Percentiles rank a stretch among this genome's conserved stretches.
These are phyloP conservation scores for Micromys minutus DNA, from an alignment of 2,113 vertebrate species.

Conservation along the genomic window DNA sequence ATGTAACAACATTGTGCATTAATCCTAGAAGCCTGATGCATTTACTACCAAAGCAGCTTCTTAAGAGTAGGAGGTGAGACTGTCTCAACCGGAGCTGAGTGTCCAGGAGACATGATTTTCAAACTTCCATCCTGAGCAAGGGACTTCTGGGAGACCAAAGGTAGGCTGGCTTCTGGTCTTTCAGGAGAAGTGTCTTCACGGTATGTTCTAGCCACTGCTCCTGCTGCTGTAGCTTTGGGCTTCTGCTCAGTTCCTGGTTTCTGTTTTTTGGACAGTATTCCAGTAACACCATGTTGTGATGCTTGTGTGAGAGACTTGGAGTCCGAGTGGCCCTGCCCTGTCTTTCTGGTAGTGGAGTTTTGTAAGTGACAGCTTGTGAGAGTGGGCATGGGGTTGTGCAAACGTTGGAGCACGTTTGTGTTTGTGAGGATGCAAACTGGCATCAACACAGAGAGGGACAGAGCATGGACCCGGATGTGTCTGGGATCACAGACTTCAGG, in stretches of 20 bases:
- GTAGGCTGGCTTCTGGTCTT: conserved; percentile 41
- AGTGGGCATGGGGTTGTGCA: neutral
- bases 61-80: neutral
- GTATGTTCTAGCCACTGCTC: neutral
- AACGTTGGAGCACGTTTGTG: neutral
- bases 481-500: neutral
- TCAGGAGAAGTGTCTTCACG: neutral
- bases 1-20: conserved; percentile 15
- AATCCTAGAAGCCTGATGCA: conserved; percentile 41
- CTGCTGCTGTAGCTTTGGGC: neutral
- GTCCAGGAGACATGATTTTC: neutral
- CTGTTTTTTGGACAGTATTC: neutral
- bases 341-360: conserved; percentile 56
- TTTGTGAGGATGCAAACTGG: neutral
- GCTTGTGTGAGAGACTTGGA: neutral
- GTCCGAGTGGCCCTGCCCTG: neutral
- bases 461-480: neutral
- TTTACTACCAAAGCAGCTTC: conserved; percentile 49
- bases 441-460: neutral
- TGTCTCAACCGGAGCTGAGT: neutral
- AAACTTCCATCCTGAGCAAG: neutral
- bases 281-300: neutral
- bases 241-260: neutral
- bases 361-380: conserved; percentile 29
- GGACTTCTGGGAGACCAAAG: conserved; percentile 59